These are phyloP conservation scores for Apamea sordens DNA, from an alignment of 2,888 invertebrate species.

Conservation along the genomic window DNA sequence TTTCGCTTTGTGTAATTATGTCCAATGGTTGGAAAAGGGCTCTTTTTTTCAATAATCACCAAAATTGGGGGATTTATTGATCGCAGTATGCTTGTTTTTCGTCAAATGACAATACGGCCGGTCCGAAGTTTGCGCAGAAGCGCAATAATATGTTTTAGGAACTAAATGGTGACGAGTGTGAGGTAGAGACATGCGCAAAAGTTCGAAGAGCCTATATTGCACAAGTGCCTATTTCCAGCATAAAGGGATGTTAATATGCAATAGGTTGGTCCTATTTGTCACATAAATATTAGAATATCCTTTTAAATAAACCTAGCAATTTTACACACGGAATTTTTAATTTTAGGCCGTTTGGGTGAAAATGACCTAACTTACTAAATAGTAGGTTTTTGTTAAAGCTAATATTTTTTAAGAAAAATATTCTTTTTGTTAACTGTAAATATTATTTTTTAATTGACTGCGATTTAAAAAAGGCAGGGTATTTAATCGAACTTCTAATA, in stretches of 20 bases:
- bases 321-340: conserved; percentile 38
- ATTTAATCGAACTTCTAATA: background rate
- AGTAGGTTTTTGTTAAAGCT: background rate
- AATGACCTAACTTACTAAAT: conserved; percentile 9
- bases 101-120: background rate
- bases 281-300: background rate
- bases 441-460: background rate
- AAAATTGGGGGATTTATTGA: background rate
- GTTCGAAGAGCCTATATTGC: background rate
- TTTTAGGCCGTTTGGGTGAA: conserved; percentile 26
- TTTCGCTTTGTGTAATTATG: background rate
- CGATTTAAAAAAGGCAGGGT: background rate
- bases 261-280: conserved; percentile 41
- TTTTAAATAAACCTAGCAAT: conserved; percentile 23
- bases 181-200: background rate
- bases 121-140: background rate
- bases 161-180: background rate
- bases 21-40: conserved; percentile 14
- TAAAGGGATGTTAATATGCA: conserved; percentile 9
- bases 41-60: background rate
- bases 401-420: background rate
- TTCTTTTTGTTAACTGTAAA: background rate
- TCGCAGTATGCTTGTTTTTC: background rate
- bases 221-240: conserved; percentile 14
- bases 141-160: background rate